phyloP scores from a whole-genome alignment of 2,797 vertebrate species.

The Arctocebus calabarensis region DNA sequence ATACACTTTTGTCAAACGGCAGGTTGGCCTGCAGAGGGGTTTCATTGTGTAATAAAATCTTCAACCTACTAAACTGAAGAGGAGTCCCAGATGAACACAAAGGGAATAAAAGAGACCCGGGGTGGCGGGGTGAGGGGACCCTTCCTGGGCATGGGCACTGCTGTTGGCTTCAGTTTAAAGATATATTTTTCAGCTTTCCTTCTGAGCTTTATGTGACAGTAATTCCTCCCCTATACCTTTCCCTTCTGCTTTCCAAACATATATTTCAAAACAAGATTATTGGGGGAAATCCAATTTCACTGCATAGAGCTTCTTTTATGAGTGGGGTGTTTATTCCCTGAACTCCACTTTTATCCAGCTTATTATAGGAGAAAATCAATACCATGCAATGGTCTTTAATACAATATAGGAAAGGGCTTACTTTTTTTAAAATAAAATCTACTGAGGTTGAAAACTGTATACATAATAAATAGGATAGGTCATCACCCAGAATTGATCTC shows the following conservation, averaged over 20 bases:
- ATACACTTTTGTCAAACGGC: neutral
- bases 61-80: neutral
- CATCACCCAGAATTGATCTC: neutral
- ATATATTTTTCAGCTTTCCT: neutral
- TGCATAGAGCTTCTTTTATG: neutral
- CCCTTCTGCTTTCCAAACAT: conserved; percentile 22
- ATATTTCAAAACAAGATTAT: conserved; percentile 34
- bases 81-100: neutral
- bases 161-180: neutral
- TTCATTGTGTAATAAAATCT: neutral
- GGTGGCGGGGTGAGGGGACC: accelerated
- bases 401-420: neutral
- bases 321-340: neutral
- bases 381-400: neutral
- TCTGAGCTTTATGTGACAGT: neutral
- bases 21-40: neutral
- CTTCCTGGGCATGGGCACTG: neutral
- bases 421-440: neutral
- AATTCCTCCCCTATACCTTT: neutral
- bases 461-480: neutral
- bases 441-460: neutral
- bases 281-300: conserved; percentile 2
- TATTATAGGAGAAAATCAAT: conserved; percentile 54
- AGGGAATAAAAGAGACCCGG: neutral
- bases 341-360: neutral